Conservation (phyloP, 2,113 vertebrate species). For the Lampris incognitus region DNA sequence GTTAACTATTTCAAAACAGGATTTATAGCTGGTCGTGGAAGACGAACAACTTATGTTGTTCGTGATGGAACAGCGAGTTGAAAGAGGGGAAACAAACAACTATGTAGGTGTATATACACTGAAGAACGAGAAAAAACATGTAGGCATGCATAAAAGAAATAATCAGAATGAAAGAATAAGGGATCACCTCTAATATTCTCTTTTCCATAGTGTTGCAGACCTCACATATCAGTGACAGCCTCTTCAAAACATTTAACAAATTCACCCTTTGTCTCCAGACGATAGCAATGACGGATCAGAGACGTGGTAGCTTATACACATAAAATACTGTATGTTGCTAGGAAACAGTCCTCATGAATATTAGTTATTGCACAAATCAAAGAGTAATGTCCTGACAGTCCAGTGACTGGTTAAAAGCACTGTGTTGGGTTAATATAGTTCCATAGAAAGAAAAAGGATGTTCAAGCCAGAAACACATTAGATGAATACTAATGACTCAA, state of each 20-base stretch:
- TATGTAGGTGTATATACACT: neutral
- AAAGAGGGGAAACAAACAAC: neutral
- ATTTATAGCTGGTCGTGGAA: neutral
- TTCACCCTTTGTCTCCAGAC: conserved; percentile 39
- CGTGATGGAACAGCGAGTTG: neutral
- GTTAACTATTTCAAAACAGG: conserved; percentile 2
- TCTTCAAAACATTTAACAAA: conserved; percentile 19
- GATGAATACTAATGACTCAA: conserved; percentile 5
- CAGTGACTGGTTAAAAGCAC: conserved; percentile 35
- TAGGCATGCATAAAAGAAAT: neutral
- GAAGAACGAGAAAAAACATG: neutral
- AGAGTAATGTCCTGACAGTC: conserved; percentile 49
- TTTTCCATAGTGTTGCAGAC: neutral
- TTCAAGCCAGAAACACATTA: neutral
- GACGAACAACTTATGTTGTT: conserved; percentile 16
- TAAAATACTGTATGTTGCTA: conserved; percentile 74
- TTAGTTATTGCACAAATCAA: conserved; percentile 63
- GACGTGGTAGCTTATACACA: conserved; percentile 32
- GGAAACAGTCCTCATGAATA: conserved; percentile 73
- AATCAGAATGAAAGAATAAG: neutral
- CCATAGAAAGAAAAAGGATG: conserved; percentile 8
- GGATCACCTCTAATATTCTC: neutral
- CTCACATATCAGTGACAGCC: neutral
- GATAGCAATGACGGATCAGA: conserved; percentile 49
- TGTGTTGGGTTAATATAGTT: conserved; percentile 1